These are phyloP conservation scores for Pristis pectinata DNA, from an alignment of 2,797 vertebrate species.

Conservation along the genomic window DNA sequence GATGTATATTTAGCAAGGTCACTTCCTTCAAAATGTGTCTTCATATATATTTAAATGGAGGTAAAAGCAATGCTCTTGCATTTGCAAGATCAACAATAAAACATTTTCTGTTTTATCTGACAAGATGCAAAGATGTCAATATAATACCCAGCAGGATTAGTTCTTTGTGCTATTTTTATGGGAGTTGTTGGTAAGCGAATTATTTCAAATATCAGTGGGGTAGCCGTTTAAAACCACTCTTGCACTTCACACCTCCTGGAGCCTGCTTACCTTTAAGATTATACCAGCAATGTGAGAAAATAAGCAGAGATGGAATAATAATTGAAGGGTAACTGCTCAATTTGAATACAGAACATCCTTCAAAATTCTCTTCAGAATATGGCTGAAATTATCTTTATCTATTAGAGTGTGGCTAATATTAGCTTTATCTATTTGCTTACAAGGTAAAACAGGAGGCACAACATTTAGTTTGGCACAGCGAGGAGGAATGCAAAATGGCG, in stretches of 20 bases:
- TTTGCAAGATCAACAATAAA: neutral
- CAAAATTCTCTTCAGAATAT: neutral
- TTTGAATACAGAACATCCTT: neutral
- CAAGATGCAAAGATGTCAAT: neutral
- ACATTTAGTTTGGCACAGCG: slow-evolving; percentile 52
- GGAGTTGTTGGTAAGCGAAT: neutral
- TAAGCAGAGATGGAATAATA: neutral
- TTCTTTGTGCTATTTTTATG: neutral
- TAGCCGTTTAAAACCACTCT: neutral
- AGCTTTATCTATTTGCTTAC: neutral
- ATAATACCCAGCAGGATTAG: too few species aligned
- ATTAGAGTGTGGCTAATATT: neutral
- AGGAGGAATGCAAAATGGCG: slow-evolving; percentile 63
- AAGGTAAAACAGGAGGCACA: slow-evolving; percentile 60
- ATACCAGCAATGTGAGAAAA: neutral
- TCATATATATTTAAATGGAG: neutral
- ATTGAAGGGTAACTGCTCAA: neutral
- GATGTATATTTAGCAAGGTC: neutral
- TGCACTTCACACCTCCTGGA: neutral
- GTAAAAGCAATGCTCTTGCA: neutral
- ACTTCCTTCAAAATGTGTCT: neutral
- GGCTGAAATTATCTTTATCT: neutral
- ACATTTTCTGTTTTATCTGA: neutral
- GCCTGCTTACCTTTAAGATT: too few species aligned
- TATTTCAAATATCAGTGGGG: neutral